Base-by-base conservation (phyloP, 2,888 invertebrate genomes). In the Scaptomyza cyrtandrae region DNA sequence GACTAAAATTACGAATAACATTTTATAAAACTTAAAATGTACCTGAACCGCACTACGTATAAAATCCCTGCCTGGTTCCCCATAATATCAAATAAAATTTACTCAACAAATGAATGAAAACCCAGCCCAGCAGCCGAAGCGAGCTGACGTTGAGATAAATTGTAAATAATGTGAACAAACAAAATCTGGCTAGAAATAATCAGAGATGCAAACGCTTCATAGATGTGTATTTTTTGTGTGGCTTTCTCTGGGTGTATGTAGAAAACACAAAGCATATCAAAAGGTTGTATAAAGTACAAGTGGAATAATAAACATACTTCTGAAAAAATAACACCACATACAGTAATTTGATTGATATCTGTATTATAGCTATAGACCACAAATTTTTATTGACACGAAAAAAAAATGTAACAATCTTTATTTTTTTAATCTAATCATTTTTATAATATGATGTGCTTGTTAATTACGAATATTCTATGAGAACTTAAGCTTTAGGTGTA, bases 151-250 rank as follows among this genome's bases (percentile, higher is more conserved):
- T 80, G 83, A 78, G 70, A 78, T 63, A 62, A 69, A 72, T 71
- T 80, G 84, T 80, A 84, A 86, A 82, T 75, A 86, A 84, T 81
- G 70, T 68, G 68, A 57, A 52, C 68, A 81, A 86, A 86, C 79
- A 81, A 76, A 80, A 60, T 69, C 33, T 46, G 57, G 29, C 45
- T 68, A 61, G 49, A 65, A 55, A 75, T 67, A 62, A 56, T 59
- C 55, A 44, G 37, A 37, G 43, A 71, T 29, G 66, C 48, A 71
- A 49, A 53, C 35, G 29, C 6, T 33, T 19, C 45, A 56, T 50
- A 44, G 19, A n/a, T 55, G 33, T 44, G 35, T 24, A 41, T 24
- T 48, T 10, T 10, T 16, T 10, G 10, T 16, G 29, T 14, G 37
- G n/a, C 37, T 39, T 39, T 33, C 31, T 33, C 33, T 49, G 31